Evolutionary conservation across 2,113 vertebrate genomes (phyloP).

Genomic region (Xenotilapia longispinis): DNA sequence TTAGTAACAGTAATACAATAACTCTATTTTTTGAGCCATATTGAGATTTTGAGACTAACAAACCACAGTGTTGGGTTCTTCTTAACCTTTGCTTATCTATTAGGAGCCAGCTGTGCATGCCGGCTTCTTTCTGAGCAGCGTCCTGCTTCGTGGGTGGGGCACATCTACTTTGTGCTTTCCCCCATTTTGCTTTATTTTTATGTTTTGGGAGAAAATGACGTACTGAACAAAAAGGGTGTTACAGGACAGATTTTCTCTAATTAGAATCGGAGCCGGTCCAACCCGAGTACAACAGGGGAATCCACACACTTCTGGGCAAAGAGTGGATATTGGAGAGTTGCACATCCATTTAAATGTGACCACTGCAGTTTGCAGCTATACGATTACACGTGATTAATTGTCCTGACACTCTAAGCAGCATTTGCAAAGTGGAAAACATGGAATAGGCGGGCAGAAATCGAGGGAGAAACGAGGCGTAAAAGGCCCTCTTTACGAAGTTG

Average conservation of each 20-base stretch:
- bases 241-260: background rate
- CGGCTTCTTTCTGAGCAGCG: background rate
- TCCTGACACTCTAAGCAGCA: background rate
- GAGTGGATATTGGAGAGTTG: background rate
- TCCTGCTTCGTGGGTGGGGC: background rate
- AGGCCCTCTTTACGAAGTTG: background rate
- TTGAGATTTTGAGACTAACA: background rate
- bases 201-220: background rate
- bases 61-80: background rate
- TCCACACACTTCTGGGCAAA: background rate
- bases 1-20: background rate
- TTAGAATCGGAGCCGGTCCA: background rate
- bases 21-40: background rate
- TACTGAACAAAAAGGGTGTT: background rate
- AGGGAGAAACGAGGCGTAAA: background rate
- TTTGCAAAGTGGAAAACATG: background rate
- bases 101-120: background rate
- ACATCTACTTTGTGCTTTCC: background rate
- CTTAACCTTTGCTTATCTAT: conserved; percentile 19
- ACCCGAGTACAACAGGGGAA: background rate
- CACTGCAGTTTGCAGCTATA: background rate
- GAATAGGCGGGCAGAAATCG: background rate
- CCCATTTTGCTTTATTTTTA: background rate
- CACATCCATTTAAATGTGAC: background rate
- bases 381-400: background rate